phyloP scores from a whole-genome alignment of 2,113 vertebrate species.

The Cairina moschata region DNA sequence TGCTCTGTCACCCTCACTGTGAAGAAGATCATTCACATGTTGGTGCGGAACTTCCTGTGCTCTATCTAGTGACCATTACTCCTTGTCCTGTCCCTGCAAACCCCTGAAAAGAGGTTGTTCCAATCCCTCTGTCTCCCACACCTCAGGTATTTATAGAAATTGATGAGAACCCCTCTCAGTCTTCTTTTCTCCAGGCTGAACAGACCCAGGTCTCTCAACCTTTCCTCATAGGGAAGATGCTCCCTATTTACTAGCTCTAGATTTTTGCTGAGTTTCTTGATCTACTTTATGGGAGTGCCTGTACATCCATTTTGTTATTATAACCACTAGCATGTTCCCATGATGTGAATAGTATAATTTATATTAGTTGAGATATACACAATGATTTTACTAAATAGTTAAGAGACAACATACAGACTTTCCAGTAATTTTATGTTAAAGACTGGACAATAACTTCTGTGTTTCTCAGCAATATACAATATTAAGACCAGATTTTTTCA shows the following conservation, averaged over 20 bases:
- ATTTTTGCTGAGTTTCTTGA: not conserved
- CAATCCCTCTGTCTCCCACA: too few species aligned
- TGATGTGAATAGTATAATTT: not conserved
- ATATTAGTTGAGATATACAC: not conserved
- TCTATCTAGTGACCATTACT: too few species aligned
- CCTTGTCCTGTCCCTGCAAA: too few species aligned
- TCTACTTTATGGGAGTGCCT: not conserved
- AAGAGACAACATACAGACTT: not conserved
- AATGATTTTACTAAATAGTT: not conserved
- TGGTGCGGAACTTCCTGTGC: too few species aligned
- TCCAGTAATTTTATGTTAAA: constrained; percentile 31
- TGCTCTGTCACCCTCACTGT: too few species aligned
- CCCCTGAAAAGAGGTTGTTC: too few species aligned
- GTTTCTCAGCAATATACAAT: constrained; percentile 29
- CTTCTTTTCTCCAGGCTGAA: too few species aligned
- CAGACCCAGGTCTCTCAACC: too few species aligned
- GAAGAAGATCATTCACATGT: too few species aligned
- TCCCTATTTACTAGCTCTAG: not conserved
- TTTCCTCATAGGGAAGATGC: too few species aligned
- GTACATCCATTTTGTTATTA: not conserved
- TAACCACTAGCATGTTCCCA: not conserved
- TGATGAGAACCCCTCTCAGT: too few species aligned
- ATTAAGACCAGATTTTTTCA: constrained; percentile 62
- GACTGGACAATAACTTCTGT: not conserved
- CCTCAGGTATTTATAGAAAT: too few species aligned